Conservation (phyloP, 2,113 vertebrate genomes). For the Rana temporaria region DNA sequence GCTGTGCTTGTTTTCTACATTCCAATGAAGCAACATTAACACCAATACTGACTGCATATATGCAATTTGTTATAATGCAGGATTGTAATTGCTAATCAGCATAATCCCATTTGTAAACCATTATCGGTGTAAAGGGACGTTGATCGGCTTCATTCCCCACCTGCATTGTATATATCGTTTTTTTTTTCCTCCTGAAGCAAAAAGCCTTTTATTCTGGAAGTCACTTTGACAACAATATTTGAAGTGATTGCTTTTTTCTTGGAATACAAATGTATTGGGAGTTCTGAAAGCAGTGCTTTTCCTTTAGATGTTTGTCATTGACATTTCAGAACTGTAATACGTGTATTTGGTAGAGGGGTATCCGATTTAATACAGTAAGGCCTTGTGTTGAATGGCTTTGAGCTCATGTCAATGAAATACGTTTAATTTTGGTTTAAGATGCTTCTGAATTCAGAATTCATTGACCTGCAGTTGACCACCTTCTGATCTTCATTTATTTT, state of each 20-base stretch:
- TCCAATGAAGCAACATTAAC: constrained; percentile 26
- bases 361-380: no score
- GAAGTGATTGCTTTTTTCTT: no score
- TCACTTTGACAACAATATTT: no score
- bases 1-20: constrained; percentile 53
- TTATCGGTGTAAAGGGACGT: constrained; percentile 33
- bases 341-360: no score
- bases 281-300: not conserved
- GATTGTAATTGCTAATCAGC: constrained; percentile 35
- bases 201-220: not conserved
- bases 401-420: no score
- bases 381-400: no score
- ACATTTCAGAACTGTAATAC: no score
- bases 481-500: no score
- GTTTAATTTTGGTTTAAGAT: no score
- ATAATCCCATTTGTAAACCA: constrained; percentile 43
- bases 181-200: not conserved
- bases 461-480: no score
- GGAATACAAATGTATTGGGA: not conserved
- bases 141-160: constrained; percentile 26
- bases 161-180: not conserved
- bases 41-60: constrained; percentile 43
- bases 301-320: no score
- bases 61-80: constrained; percentile 49
- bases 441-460: no score